phyloP scores from a whole-genome alignment of 1,140 invertebrate genomes.

The Brachionus manjavacas region DNA sequence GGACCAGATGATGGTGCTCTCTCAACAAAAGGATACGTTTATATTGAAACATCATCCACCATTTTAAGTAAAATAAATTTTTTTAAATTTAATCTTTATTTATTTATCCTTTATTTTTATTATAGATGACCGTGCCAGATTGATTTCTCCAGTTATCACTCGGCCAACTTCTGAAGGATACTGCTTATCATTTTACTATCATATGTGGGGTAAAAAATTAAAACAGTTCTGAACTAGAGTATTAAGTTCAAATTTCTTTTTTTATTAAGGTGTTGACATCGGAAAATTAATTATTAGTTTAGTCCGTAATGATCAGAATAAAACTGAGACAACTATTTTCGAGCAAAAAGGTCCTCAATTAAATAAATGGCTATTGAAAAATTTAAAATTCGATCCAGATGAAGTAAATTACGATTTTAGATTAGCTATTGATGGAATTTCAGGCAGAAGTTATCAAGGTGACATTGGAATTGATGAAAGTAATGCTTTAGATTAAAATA shows the following conservation, averaged over 20 bases:
- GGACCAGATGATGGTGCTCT: conserved; percentile 38
- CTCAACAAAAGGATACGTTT: conserved; percentile 44
- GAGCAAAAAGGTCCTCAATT: neutral
- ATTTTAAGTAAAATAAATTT: neutral
- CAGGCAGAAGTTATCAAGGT: neutral
- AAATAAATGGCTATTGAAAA: neutral
- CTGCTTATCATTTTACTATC: conserved; percentile 45
- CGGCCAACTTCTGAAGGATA: conserved; percentile 30
- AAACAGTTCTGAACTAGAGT: too few species aligned
- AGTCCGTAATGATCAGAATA: neutral
- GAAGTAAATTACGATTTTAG: conserved; percentile 20
- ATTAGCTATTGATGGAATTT: conserved; percentile 27
- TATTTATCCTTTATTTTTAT: neutral
- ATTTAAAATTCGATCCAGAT: neutral
- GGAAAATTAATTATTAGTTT: neutral
- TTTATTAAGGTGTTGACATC: neutral
- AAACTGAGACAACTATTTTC: conserved; percentile 4
- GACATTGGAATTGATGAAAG: conserved; percentile 7
- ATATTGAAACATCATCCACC: conserved; percentile 47
- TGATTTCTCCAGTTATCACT: conserved; percentile 12
- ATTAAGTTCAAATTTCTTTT: neutral
- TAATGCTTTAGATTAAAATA: neutral
- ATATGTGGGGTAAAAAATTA: conserved; percentile 45
- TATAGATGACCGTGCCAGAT: conserved; percentile 9
- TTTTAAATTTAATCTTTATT: neutral